These are phyloP conservation scores for Sarcophilus harrisii DNA, from an alignment of 2,797 vertebrate genomes.

Conservation along the genomic window DNA sequence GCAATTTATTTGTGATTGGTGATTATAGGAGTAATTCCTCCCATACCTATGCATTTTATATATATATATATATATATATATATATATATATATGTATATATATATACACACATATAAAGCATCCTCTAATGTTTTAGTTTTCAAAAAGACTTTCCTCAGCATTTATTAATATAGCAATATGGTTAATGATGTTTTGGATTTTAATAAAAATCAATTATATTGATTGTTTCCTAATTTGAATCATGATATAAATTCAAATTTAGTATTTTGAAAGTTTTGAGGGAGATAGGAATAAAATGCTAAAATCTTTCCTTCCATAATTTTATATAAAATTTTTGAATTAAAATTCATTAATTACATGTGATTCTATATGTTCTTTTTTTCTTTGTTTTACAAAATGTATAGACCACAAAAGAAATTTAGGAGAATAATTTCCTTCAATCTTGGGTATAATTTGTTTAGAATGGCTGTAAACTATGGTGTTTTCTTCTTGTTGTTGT, in stretches of 20 bases:
- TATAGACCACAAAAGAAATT: not conserved
- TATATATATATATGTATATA: no score
- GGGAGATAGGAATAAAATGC: not conserved
- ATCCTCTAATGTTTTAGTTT: not conserved
- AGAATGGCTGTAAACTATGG: not conserved
- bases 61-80: no score
- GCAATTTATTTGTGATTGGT: no score
- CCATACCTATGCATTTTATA: not conserved
- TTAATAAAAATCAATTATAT: not conserved
- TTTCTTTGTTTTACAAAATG: not conserved
- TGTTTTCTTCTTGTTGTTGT: not conserved
- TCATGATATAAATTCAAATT: not conserved
- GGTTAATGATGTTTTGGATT: not conserved
- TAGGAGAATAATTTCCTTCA: not conserved
- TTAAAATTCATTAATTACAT: not conserved
- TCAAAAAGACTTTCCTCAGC: not conserved
- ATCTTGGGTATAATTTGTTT: not conserved
- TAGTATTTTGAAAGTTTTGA: not conserved
- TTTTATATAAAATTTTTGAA: not conserved
- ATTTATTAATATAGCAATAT: not conserved
- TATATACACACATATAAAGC: not conserved
- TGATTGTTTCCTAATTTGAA: not conserved
- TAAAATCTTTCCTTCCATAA: not conserved
- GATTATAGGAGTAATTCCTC: not conserved
- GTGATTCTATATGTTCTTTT: not conserved